These are phyloP conservation scores for Dolichopus griseipennis DNA, from an alignment of 2,888 invertebrate genomes.

Conservation along the genomic window DNA sequence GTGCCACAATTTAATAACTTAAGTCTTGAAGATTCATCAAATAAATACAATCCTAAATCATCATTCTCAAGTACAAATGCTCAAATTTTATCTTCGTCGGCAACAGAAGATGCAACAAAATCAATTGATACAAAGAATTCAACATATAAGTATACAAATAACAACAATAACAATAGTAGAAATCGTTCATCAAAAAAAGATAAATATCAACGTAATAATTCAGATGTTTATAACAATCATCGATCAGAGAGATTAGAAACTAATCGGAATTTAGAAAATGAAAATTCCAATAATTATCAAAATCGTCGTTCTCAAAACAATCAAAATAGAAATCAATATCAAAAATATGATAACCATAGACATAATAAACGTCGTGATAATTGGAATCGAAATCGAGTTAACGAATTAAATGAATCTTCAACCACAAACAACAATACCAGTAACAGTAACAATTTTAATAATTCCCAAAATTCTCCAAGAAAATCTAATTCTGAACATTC, in stretches of 20 bases:
- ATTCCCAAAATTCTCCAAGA: not conserved
- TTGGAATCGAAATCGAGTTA: conserved; percentile 40
- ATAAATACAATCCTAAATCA: not conserved
- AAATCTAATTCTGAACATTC: conserved; percentile 32
- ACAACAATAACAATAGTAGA: not conserved
- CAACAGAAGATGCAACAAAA: not conserved
- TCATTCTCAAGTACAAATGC: not conserved
- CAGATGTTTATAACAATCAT: not conserved
- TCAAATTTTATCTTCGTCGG: not conserved
- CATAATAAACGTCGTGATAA: conserved; percentile 39
- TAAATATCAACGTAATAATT: not conserved
- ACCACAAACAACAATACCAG: not conserved
- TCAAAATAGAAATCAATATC: conserved; percentile 25
- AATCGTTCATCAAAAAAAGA: not conserved
- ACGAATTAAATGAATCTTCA: conserved; percentile 22
- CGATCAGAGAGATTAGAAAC: not conserved
- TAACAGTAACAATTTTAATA: not conserved
- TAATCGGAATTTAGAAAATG: not conserved
- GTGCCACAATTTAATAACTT: conserved; percentile 37
- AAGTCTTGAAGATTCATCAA: conserved; percentile 22
- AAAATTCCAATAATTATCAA: not conserved
- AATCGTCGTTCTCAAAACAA: conserved; percentile 25
- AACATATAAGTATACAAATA: not conserved
- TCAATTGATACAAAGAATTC: conserved; percentile 10
- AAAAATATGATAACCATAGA: conserved; percentile 38